Evolutionary conservation across 2,797 vertebrate species (phyloP).

Genomic region (Sphaeramia orbicularis): DNA sequence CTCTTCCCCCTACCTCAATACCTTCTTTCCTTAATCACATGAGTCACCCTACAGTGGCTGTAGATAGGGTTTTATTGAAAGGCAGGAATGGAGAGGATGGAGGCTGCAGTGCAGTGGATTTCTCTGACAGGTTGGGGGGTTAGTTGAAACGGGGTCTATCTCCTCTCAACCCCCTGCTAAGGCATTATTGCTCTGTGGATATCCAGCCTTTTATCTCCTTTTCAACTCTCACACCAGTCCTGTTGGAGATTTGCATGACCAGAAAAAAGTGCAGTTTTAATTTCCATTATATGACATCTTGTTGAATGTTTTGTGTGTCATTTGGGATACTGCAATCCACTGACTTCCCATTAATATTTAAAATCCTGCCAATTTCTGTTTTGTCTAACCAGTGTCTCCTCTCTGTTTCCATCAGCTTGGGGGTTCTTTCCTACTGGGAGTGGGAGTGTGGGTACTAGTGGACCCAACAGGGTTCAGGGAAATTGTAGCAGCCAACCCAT

Average conservation of each 20-base stretch:
- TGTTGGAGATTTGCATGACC: constrained; percentile 37
- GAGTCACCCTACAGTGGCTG: constrained; percentile 63
- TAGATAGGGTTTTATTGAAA: constrained; percentile 60
- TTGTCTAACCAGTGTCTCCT: constrained; percentile 41
- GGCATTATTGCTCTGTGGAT: constrained; percentile 33
- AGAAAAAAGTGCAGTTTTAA: constrained; percentile 16
- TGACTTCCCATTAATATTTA: constrained; percentile 46
- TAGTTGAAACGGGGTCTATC: constrained; percentile 44
- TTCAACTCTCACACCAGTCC: constrained; percentile 28
- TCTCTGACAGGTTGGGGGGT: constrained; percentile 57
- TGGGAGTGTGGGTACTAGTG: constrained; percentile 96
- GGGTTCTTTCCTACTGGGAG: constrained; percentile 92
- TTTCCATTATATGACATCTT: constrained; percentile 39
- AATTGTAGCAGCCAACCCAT: constrained; percentile 93
- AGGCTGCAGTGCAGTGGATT: constrained; percentile 35
- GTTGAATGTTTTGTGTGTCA: constrained; percentile 42
- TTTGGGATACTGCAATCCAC: constrained; percentile 15
- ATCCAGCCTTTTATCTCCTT: constrained; percentile 41
- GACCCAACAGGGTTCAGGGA: constrained; percentile 96
- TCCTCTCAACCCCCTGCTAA: constrained; percentile 32
- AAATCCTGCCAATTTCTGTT: constrained; percentile 31
- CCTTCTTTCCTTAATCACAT: constrained; percentile 77
- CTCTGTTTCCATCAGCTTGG: constrained; percentile 85
- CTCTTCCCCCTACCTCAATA: constrained; percentile 48
- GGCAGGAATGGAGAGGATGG: constrained; percentile 51